These are phyloP conservation scores for Pristiophorus japonicus DNA, from an alignment of 2,113 vertebrate genomes.

Conservation along the genomic window DNA sequence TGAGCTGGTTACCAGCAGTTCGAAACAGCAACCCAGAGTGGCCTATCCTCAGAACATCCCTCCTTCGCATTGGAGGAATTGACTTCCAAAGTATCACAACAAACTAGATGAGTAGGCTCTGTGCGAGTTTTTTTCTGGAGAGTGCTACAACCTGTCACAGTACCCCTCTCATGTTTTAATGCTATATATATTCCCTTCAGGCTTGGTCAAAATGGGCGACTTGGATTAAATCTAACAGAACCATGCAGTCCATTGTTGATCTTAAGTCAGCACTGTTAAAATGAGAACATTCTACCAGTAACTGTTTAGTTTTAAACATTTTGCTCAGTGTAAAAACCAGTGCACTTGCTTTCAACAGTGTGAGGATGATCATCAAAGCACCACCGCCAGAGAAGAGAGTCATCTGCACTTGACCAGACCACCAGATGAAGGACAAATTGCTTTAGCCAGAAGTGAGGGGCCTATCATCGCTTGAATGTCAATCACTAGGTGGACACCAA, in stretches of 20 bases:
- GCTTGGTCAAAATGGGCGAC: neutral
- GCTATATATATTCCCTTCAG: neutral
- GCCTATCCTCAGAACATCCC: neutral
- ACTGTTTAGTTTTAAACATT: neutral
- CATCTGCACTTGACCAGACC: neutral
- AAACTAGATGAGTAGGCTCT: neutral
- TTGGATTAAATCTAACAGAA: neutral
- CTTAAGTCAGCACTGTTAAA: neutral
- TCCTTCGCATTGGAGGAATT: neutral
- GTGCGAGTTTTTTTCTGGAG: neutral
- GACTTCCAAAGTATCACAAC: neutral
- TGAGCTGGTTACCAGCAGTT: neutral
- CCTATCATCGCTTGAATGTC: neutral
- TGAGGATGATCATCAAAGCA: neutral
- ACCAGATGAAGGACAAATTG: neutral
- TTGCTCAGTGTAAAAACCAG: neutral
- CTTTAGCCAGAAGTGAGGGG: neutral
- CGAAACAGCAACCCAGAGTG: neutral
- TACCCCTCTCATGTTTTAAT: too few relatives aligned
- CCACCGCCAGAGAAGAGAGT: neutral
- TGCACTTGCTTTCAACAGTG: neutral
- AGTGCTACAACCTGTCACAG: neutral
- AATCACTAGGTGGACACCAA: conserved; percentile 22
- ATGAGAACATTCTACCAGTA: neutral
- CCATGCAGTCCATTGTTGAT: neutral